phyloP scores from a whole-genome alignment of 2,113 vertebrate genomes.

The Carlito syrichta region DNA sequence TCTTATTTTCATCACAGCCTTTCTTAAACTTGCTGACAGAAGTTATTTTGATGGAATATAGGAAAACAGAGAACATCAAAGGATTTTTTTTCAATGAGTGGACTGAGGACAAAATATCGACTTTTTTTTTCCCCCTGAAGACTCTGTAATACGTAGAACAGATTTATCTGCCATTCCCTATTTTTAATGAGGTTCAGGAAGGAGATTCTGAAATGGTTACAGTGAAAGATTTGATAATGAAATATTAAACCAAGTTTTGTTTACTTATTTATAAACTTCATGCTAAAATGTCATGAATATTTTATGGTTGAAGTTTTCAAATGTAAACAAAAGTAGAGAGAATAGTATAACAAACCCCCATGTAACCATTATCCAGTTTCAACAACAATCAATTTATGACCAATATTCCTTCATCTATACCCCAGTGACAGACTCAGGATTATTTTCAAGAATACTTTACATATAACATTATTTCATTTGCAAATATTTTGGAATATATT shows the following conservation, averaged over 20 bases:
- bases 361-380: neutral
- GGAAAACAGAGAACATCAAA: neutral
- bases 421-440: neutral
- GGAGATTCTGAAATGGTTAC: neutral
- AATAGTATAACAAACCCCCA: neutral
- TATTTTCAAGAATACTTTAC: neutral
- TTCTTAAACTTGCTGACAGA: neutral
- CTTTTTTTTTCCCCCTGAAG: neutral
- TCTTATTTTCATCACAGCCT: neutral
- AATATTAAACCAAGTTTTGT: neutral
- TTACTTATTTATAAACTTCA: neutral
- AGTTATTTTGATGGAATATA: neutral
- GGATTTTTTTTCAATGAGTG: neutral
- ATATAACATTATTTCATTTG: neutral
- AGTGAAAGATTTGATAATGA: neutral
- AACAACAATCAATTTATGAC: neutral
- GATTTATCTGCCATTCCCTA: neutral
- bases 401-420: neutral
- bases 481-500: neutral
- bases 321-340: neutral
- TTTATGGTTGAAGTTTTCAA: conserved; percentile 1
- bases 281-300: neutral
- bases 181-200: neutral
- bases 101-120: neutral
- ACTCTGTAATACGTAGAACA: neutral